Evolutionary conservation across 2,888 invertebrate genomes (phyloP), one percentile per base, ranked within the genome.

Genomic region (Drosophila neotestacea): DNA sequence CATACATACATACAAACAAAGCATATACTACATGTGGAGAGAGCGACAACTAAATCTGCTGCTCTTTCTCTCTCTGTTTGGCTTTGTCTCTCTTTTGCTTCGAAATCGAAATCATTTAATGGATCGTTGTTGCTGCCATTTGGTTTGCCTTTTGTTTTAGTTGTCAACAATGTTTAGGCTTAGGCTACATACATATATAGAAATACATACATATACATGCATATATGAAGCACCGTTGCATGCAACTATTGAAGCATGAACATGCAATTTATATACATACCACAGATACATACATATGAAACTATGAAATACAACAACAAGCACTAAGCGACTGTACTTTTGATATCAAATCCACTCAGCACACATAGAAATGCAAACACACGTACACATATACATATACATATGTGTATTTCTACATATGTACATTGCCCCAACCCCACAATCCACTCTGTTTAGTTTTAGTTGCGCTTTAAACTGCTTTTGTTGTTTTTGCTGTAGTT

Each of bases 201-300:
- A 48, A 27, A 42, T 47, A 22, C 13, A 30, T 52, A 48, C 9
- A 39, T 28, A 39, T 28, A 13, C 22, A 32, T 46, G 13, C 48
- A 32, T 28, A 10, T 48, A 36, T 32, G 28, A 69, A 48, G 58
- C 61, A 61, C 58, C 70, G 67, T 69, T 85, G 74, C 83, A 80
- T 85, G 85, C 85, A 85, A 82, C 85, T 88, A 85, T 85, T 85
- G 85, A 85, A 74, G 85, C 85, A 85, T 85, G 88, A 85, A 87
- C 88, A 87, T 82, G 82, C 84, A 87, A 85, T 87, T 87, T 85
- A 85, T 85, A 30, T 54, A 32, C 34, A 34, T n/a, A 58, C 51
- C 28, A 41, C 41, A 54, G 9, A 64, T 66, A 63, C 32, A 69
- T 39, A 56, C 32, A 55, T 68, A 55, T 60, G 56, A 50, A 80